Conservation (phyloP, 1,140 invertebrate species). For the Heliconius hermathena region DNA sequence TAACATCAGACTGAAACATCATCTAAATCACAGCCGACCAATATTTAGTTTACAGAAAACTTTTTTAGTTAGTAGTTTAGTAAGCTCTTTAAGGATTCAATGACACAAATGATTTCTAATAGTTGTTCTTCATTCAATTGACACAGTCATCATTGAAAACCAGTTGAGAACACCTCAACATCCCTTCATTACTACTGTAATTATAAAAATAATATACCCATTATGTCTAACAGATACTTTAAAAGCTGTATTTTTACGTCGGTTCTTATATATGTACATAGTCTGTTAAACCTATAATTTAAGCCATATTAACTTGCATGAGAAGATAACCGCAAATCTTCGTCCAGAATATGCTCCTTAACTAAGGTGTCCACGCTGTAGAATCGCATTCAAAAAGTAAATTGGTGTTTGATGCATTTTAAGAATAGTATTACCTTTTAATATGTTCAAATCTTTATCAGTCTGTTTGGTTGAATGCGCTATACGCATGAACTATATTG, state of each 20-base stretch:
- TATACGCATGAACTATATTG: too few relatives aligned
- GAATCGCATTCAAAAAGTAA: not conserved
- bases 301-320: conserved; percentile 36
- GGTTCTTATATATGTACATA: conserved; percentile 34
- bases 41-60: too few relatives aligned
- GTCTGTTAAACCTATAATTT: conserved; percentile 43
- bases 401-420: not conserved
- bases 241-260: conserved; percentile 28
- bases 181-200: not conserved
- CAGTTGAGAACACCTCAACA: not conserved
- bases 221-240: conserved; percentile 5
- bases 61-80: not conserved
- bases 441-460: too few relatives aligned
- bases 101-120: not conserved
- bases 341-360: conserved; percentile 24
- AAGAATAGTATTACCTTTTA: not conserved
- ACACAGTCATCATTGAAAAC: not conserved
- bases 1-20: too few relatives aligned
- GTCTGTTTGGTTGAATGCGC: not conserved
- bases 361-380: conserved; percentile 15
- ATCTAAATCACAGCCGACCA: too few relatives aligned
- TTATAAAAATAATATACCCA: not conserved
- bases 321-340: conserved; percentile 42
- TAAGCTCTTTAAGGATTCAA: too few relatives aligned
- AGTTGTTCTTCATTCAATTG: not conserved